Percentiles rank a stretch among this genome's conserved stretches.
These are phyloP conservation scores for Ardeotis arabs DNA, from an alignment of 2,113 vertebrate genomes.

Conservation along the genomic window DNA sequence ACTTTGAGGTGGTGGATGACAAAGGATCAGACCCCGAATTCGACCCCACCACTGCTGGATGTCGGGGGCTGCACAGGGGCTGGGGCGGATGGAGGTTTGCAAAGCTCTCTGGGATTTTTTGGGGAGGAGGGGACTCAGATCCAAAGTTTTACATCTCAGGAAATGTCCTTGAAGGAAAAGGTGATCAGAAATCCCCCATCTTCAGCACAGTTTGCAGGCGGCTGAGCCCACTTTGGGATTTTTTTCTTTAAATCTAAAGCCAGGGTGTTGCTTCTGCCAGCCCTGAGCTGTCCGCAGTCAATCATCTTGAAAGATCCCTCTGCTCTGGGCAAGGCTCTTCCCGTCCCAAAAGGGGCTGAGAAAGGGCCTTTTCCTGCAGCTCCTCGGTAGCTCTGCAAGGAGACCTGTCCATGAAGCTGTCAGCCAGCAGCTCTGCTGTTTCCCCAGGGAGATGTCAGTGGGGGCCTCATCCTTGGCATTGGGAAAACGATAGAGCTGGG, in stretches of 20 bases:
- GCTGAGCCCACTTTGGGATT: neutral
- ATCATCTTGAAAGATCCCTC: rapidly evolving
- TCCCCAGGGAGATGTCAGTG: neutral
- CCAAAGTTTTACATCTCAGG: neutral
- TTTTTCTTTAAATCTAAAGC: neutral
- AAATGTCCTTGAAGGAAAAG: neutral
- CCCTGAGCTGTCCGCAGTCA: rapidly evolving
- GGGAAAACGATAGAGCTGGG: neutral
- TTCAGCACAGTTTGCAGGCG: neutral
- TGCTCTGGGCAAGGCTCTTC: neutral
- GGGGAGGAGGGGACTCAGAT: neutral
- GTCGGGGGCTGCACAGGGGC: rapidly evolving
- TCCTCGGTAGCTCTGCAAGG: neutral
- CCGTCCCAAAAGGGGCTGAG: neutral
- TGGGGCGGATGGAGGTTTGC: neutral
- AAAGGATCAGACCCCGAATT: neutral
- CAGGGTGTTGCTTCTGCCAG: neutral
- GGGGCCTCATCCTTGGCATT: neutral
- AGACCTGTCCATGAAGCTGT: neutral
- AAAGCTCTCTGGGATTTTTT: neutral
- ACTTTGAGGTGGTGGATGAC: neutral
- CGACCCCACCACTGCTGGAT: rapidly evolving
- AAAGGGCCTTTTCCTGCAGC: neutral
- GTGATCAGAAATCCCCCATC: neutral
- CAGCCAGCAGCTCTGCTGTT: neutral